A percentile compares a stretch with the other conserved stretches of the same genome.
phyloP scores from a whole-genome alignment of 2,797 vertebrate genomes.

The Garrulus glandarius region DNA sequence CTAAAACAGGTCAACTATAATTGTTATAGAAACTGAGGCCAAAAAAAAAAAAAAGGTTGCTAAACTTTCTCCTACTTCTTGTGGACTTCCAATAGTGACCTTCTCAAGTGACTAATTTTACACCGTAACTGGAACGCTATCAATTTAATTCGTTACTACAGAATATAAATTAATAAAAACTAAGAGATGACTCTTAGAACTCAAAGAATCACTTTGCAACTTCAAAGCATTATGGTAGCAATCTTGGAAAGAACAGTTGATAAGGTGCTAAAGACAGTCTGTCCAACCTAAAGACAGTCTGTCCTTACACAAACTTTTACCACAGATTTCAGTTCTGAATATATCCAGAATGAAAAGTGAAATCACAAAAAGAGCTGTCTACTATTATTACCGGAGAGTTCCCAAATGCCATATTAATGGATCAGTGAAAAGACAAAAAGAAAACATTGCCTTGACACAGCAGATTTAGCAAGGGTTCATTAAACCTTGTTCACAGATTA shows the following conservation, averaged over 20 bases:
- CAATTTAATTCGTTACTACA: neutral
- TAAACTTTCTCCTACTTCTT: neutral
- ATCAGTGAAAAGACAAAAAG: neutral
- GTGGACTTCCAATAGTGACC: neutral
- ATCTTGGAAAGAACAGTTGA: neutral
- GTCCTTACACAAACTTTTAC: neutral
- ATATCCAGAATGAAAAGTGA: neutral
- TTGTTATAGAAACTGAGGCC: neutral
- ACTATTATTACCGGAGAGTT: neutral
- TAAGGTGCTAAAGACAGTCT: neutral
- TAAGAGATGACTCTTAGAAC: neutral
- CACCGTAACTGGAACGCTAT: accelerated
- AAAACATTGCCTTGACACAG: neutral
- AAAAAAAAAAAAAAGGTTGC: neutral
- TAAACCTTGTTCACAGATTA: neutral
- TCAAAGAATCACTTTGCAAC: neutral
- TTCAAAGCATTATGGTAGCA: neutral
- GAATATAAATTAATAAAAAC: neutral
- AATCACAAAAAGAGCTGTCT: neutral
- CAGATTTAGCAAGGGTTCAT: neutral
- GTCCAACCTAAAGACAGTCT: neutral
- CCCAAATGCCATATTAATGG: neutral
- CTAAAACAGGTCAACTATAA: neutral
- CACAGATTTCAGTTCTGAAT: neutral
- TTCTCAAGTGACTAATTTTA: neutral